These are phyloP conservation scores for Lepidurus arcticus DNA, from an alignment of 1,140 invertebrate species.

Conservation along the genomic window DNA sequence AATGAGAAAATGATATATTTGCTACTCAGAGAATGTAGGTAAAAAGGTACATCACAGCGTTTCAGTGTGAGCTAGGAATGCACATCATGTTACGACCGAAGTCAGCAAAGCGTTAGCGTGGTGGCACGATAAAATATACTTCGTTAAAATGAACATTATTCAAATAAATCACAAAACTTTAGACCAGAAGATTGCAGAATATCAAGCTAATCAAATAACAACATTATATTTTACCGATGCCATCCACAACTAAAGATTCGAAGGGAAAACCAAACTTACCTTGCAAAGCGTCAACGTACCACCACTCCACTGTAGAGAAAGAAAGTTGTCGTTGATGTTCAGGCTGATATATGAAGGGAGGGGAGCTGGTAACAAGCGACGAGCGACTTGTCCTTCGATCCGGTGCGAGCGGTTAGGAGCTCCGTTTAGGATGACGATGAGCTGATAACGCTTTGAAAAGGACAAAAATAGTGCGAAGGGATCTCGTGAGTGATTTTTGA, in stretches of 20 bases:
- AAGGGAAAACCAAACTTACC: background rate
- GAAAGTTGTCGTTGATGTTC: background rate
- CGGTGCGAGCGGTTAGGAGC: too few species aligned
- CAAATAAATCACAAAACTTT: background rate
- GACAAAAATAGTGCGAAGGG: too few species aligned
- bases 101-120: background rate
- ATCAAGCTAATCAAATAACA: background rate
- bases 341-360: background rate
- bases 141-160: background rate
- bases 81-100: background rate
- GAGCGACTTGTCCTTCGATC: too few species aligned
- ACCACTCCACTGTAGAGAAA: background rate
- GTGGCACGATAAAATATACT: background rate
- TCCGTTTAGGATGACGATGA: too few species aligned
- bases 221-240: background rate
- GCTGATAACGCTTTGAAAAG: too few species aligned
- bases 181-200: too few species aligned
- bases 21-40: conserved; percentile 3
- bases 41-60: conserved; percentile 7
- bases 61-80: conserved; percentile 19
- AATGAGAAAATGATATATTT: background rate
- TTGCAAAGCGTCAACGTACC: background rate
- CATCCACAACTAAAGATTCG: background rate
- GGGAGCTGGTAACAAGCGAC: too few species aligned
- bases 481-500: too few species aligned